Evolutionary conservation across 2,888 invertebrate species (phyloP), one percentile per base, ranked within the genome.

Genomic region (Spisula solida): DNA sequence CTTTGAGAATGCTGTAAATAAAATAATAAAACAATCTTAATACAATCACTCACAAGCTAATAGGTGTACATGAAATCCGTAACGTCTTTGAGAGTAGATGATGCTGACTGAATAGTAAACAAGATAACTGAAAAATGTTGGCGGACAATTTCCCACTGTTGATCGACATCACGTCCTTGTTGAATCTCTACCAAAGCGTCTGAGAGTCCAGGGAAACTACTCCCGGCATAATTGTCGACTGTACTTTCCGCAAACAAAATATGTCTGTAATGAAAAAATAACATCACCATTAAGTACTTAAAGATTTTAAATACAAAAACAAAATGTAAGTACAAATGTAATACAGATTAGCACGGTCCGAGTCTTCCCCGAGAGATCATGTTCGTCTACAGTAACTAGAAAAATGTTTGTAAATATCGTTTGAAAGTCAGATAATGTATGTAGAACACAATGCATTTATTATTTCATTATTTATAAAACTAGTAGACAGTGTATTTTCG

Each of bases 241-340:
- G 86, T 87, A 83, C 95, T 96, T 51, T 96, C 95, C 0, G 97
- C 97, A 88, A 96, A 96, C 31, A 94, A 31, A 29, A 94, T 86
- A 55, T 94, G 94, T 66, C 94, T 94, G 83, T 8, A 70, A 66
- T 31, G 31, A 75, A 41, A 70, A 82, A 29, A 66, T 66, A 10
- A 66, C 2, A 66, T n/a, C 18, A 41, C 8, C 41, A 55, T 55
- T 20, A 55, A 55, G 55, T 55, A 55, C 20, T 18, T 56, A 20
- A 6, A n/a, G n/a, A n/a, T n/a, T n/a, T n/a, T n/a, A n/a, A n/a
- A n/a, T n/a, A n/a, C n/a, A n/a, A n/a, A n/a, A n/a, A n/a, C n/a
- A n/a, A n/a, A n/a, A n/a, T n/a, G n/a, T n/a, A n/a, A n/a, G n/a
- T n/a, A n/a, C n/a, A n/a, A n/a, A n/a, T n/a, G n/a, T n/a, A n/a